Evolutionary conservation across 2,888 invertebrate genomes (phyloP).

Genomic region (Merodon equestris): DNA sequence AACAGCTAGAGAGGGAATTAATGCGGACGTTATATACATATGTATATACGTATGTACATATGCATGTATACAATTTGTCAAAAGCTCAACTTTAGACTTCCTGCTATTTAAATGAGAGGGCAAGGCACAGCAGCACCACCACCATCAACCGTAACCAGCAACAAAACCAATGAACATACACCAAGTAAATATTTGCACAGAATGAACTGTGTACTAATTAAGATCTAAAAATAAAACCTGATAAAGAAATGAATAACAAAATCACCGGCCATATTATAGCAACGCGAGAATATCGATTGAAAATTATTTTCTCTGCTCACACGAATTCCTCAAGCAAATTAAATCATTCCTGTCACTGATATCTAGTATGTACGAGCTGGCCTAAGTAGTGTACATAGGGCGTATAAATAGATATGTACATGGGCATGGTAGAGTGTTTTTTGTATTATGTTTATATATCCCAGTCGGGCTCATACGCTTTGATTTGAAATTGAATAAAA

Average conservation of each 20-base stretch:
- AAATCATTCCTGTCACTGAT: conserved; percentile 66
- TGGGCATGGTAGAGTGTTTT: background rate
- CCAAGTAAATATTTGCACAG: conserved; percentile 54
- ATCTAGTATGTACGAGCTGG: conserved; percentile 22
- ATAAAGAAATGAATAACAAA: conserved; percentile 58
- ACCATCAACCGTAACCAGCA: conserved; percentile 5
- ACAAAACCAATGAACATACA: conserved; percentile 7
- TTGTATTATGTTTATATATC: conserved; percentile 2
- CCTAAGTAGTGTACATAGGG: too few relatives aligned
- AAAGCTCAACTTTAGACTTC: conserved; percentile 39
- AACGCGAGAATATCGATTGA: conserved; percentile 59
- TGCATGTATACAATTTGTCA: conserved; percentile 13
- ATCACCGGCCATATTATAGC: conserved; percentile 35
- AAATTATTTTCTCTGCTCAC: conserved; percentile 52
- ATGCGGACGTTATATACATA: too few relatives aligned
- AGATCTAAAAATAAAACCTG: conserved; percentile 65
- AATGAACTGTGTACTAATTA: conserved; percentile 61
- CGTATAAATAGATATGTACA: too few relatives aligned
- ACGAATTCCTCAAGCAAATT: conserved; percentile 61
- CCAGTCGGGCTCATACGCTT: conserved; percentile 1
- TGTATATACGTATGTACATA: conserved; percentile 3
- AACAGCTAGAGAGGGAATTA: too few relatives aligned
- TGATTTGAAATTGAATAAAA: conserved; percentile 47
- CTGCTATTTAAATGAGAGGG: conserved; percentile 17
- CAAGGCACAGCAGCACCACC: conserved; percentile 16